Base-by-base conservation (phyloP, 2,113 vertebrate species). In the Menidia beryllina region DNA sequence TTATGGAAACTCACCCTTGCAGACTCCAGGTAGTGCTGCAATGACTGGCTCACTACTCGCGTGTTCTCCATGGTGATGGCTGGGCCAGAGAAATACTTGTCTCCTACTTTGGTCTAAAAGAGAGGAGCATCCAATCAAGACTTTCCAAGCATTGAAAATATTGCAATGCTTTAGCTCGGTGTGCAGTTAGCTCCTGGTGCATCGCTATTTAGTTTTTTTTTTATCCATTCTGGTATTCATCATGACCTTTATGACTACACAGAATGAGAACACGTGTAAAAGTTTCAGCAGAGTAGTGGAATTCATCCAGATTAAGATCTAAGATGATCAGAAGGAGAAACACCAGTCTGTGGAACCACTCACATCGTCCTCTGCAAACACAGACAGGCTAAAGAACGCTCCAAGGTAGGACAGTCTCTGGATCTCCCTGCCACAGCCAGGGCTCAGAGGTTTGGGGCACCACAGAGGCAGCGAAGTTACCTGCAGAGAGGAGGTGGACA, bases 81-180 rank as follows among this genome's bases (percentile, higher is more conserved):
- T 72, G 98, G 97, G 60, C 98, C 97, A 78, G 98, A 99, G 93
- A 99, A 99, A 91, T 98, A 98, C 76, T 98, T 99, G 82, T 99
- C 97, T 64, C 96, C 97, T 41, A 99, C 97, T 94, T 96, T 97
- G 55, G 92, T 93, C 97, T 99, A n/a, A 63, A n/a, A 56, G 25
- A 51, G 1, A 20, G 24, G 39, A 58, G 7, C 0, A 47, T 11
- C 8, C 3, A 13, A 19, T 39, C 8, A 27, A 69, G 21, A 58
- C n/a, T 3, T 17, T 20, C 2, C 25, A 8, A 21, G n/a, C 20
- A n/a, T 10, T 17, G 36, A 54, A 25, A 10, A 27, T 17, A 15
- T 26, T 47, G 0, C n/a, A 1, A 2, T 2, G 20, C 24, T n/a
- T n/a, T n/a, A n/a, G n/a, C n/a, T n/a, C n/a, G n/a, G n/a, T n/a